These are phyloP conservation scores for Neopelma chrysocephalum DNA, from an alignment of 2,797 vertebrate genomes.

Conservation along the genomic window DNA sequence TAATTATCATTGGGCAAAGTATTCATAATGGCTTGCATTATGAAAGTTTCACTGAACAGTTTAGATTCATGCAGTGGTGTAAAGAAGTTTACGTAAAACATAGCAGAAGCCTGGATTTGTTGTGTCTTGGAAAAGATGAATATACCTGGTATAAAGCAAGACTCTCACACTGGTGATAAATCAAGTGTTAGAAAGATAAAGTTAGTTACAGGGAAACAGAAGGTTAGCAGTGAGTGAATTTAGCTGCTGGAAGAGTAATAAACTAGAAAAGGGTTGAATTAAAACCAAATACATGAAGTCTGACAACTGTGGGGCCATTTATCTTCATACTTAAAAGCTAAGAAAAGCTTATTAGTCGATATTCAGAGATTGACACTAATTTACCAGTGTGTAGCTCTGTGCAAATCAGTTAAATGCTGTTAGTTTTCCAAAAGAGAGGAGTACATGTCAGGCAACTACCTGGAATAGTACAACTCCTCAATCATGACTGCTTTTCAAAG, in stretches of 20 bases:
- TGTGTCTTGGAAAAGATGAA: neutral
- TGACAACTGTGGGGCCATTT: neutral
- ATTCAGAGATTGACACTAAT: neutral
- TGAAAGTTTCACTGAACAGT: neutral
- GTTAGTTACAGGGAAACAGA: neutral
- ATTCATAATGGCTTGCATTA: neutral
- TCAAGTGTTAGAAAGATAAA: neutral
- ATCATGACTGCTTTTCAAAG: neutral
- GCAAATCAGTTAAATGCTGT: neutral
- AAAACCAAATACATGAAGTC: neutral
- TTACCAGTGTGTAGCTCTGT: neutral
- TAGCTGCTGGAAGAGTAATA: neutral
- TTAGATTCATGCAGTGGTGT: neutral
- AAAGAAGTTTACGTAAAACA: neutral
- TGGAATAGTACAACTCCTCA: neutral
- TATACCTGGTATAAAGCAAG: neutral
- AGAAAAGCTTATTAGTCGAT: neutral
- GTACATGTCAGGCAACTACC: neutral
- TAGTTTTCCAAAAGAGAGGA: neutral
- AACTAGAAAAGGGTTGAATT: neutral
- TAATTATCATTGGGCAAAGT: neutral
- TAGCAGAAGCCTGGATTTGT: neutral
- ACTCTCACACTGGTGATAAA: neutral
- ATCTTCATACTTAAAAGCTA: neutral
- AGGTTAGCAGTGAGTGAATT: neutral